Percentiles rank a stretch among this genome's conserved stretches.
Conservation (phyloP, 2,888 invertebrate genomes). For the Listrodromus nycthemerus region DNA sequence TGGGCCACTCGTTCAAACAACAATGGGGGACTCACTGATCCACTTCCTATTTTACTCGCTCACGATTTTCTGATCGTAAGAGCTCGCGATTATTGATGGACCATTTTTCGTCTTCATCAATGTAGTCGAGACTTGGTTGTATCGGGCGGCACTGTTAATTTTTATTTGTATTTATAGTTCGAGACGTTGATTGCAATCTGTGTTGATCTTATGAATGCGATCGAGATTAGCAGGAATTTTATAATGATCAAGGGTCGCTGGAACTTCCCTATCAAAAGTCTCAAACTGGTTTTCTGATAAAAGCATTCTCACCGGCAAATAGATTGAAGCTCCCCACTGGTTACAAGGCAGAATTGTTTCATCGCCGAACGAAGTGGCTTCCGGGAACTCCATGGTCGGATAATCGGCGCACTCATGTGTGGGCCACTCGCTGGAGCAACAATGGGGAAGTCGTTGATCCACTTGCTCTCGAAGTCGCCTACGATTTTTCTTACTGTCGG, state of each 20-base stretch:
- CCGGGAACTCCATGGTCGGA: no score
- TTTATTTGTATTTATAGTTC: constrained; percentile 6
- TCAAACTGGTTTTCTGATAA: constrained; percentile 37
- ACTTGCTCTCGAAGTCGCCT: no score
- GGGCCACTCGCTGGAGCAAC: no score
- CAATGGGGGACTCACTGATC: constrained; percentile 15
- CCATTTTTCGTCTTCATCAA: background rate
- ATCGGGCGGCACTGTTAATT: no score
- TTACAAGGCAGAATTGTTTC: no score
- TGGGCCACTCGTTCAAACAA: background rate
- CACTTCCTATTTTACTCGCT: background rate
- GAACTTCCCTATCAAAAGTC: background rate
- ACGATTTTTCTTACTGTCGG: background rate
- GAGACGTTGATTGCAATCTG: background rate
- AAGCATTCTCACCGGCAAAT: constrained; percentile 18
- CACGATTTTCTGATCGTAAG: background rate
- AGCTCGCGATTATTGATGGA: background rate
- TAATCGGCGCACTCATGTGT: no score
- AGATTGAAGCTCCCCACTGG: background rate
- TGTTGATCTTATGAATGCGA: constrained; percentile 21
- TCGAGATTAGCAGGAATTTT: constrained; percentile 42
- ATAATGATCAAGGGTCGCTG: constrained; percentile 38
- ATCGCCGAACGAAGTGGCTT: no score
- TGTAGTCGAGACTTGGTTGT: background rate
- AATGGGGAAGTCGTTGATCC: no score